Evolutionary conservation across 2,888 invertebrate genomes (phyloP).

Genomic region (Quadriops clusia): DNA sequence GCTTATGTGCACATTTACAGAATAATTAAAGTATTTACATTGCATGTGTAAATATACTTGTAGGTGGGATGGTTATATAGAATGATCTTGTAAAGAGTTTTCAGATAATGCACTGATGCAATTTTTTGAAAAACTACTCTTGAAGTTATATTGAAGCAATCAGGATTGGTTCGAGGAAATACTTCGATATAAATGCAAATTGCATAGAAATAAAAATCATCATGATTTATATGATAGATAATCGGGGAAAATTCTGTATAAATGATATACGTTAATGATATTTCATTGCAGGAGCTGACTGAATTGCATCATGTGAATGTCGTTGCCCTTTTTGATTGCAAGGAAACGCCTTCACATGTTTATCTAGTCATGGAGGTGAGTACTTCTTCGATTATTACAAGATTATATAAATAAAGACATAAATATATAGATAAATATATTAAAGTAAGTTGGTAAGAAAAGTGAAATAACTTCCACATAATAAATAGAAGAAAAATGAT

Average conservation of each 20-base stretch:
- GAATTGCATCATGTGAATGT: slow-evolving; percentile 97
- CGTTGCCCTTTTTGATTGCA: slow-evolving; percentile 93
- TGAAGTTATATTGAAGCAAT: too few relatives aligned
- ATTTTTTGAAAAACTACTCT: too few relatives aligned
- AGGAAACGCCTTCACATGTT: slow-evolving; percentile 90
- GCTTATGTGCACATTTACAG: too few relatives aligned
- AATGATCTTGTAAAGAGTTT: too few relatives aligned
- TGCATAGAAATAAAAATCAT: slow-evolving; percentile 98
- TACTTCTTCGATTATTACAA: slow-evolving; percentile 14
- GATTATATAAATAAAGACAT: background rate
- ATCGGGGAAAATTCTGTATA: background rate
- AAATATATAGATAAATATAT: background rate
- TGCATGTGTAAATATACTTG: too few relatives aligned
- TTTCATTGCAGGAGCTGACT: slow-evolving; percentile 67
- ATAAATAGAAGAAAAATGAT: too few relatives aligned
- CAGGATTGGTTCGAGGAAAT: too few relatives aligned
- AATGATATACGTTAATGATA: slow-evolving; percentile 6
- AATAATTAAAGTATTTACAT: too few relatives aligned
- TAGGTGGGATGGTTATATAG: too few relatives aligned
- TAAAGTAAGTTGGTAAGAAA: slow-evolving; percentile 4
- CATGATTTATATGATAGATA: slow-evolving; percentile 47
- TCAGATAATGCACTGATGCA: too few relatives aligned
- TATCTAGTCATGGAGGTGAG: slow-evolving; percentile 97
- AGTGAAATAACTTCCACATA: too few relatives aligned
- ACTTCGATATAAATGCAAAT: too few relatives aligned